phyloP scores from a whole-genome alignment of 2,888 invertebrate species.

The Apodemia duryi region DNA sequence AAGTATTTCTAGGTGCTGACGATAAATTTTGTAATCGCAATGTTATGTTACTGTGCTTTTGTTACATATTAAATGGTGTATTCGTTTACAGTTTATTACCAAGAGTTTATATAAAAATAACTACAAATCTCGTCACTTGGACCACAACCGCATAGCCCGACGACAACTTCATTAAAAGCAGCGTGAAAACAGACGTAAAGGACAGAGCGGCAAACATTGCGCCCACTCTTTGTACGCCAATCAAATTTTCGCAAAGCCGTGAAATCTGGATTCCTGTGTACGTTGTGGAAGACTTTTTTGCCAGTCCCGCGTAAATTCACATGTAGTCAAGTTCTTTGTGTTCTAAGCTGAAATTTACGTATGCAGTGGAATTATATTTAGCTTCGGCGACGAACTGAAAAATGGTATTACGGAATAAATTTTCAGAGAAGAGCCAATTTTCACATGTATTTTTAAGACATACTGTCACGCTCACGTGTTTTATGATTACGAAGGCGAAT shows the following conservation, averaged over 20 bases:
- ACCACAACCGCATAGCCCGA: conserved; percentile 19
- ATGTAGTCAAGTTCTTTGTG: conserved; percentile 25
- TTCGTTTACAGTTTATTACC: neutral
- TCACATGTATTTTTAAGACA: neutral
- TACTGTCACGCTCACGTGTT: neutral
- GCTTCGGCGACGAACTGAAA: conserved; percentile 19
- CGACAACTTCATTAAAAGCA: conserved; percentile 59
- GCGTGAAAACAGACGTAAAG: conserved; percentile 46
- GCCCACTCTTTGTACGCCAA: conserved; percentile 52
- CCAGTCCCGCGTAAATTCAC: conserved; percentile 28
- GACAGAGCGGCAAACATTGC: conserved; percentile 36
- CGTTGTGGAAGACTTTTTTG: conserved; percentile 22
- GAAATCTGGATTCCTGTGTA: conserved; percentile 29
- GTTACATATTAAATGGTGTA: too few species aligned
- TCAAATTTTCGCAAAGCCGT: conserved; percentile 46
- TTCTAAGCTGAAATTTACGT: conserved; percentile 25
- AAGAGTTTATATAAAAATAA: too few species aligned
- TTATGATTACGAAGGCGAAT: neutral
- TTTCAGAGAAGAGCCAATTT: conserved; percentile 15
- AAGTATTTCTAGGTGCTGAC: too few species aligned
- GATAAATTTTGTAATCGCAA: too few species aligned
- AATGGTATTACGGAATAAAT: conserved; percentile 15
- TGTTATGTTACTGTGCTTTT: too few species aligned
- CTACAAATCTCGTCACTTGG: conserved; percentile 15
- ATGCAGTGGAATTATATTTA: conserved; percentile 19